Conservation (phyloP, 2,888 invertebrate genomes). For the Ornithoptera priamus region DNA sequence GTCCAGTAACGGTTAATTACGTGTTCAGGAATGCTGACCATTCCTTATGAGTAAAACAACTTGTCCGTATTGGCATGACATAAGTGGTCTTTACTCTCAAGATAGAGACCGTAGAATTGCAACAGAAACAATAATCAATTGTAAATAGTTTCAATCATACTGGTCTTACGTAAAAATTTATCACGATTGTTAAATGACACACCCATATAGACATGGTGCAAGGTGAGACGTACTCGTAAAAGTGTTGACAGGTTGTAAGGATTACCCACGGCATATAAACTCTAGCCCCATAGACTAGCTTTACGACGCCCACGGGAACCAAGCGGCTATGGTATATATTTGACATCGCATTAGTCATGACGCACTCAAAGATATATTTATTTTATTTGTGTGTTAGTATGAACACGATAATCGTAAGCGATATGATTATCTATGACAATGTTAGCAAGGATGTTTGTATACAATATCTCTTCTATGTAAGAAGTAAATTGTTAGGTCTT, state of each 20-base stretch:
- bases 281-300: constrained; percentile 5
- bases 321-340: not conserved
- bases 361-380: not conserved
- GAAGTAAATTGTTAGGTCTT: no score
- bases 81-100: not conserved
- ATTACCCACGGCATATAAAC: constrained; percentile 6
- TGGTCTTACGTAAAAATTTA: not conserved
- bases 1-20: not conserved
- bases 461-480: no score
- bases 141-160: not conserved
- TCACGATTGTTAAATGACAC: not conserved
- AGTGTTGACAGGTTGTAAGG: constrained; percentile 15
- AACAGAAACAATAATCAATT: not conserved
- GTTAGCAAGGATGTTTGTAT: no score
- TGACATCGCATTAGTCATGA: not conserved
- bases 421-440: no score
- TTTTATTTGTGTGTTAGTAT: no score
- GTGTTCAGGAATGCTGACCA: not conserved
- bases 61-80: not conserved
- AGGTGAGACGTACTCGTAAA: not conserved
- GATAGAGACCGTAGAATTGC: not conserved
- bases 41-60: not conserved
- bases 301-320: constrained; percentile 6
- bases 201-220: not conserved
- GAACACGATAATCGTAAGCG: no score